Conservation (phyloP, 2,888 invertebrate species). For the Oscheius myriophilus region DNA sequence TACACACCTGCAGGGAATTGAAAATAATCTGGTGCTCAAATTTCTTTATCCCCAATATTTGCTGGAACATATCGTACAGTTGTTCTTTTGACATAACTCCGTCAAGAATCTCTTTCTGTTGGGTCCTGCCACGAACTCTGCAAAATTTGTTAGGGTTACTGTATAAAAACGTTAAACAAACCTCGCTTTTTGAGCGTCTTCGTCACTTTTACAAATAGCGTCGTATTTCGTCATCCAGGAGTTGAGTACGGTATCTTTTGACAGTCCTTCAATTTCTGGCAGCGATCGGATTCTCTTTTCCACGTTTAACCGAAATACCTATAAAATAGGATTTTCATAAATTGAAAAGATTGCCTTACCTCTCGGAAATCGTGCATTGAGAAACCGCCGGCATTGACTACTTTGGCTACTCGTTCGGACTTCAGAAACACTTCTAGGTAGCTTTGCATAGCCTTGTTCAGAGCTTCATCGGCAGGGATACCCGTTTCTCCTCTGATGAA, state of each 20-base stretch:
- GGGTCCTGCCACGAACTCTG: constrained; percentile 36
- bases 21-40: constrained; percentile 99
- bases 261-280: constrained; percentile 96
- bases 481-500: constrained; percentile 98
- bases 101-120: constrained; percentile 52
- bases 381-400: constrained; percentile 97
- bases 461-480: constrained; percentile 95
- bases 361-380: constrained; percentile 98
- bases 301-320: constrained; percentile 89
- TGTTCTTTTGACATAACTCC: constrained; percentile 93
- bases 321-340: neutral
- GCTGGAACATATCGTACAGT: constrained; percentile 99
- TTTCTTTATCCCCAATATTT: constrained; percentile 96
- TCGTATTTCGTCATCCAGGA: constrained; percentile 99
- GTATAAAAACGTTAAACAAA: neutral
- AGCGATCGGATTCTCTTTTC: constrained; percentile 93
- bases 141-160: neutral
- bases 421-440: constrained; percentile 91
- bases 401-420: constrained; percentile 90
- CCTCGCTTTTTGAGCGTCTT: constrained; percentile 71
- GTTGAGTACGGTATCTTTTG: constrained; percentile 94
- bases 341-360: constrained; percentile 50
- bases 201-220: constrained; percentile 84
- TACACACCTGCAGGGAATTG: constrained; percentile 88
- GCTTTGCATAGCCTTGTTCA: constrained; percentile 96